Conservation (phyloP, 2,113 vertebrate genomes). For the Myrmophylax atrothorax region DNA sequence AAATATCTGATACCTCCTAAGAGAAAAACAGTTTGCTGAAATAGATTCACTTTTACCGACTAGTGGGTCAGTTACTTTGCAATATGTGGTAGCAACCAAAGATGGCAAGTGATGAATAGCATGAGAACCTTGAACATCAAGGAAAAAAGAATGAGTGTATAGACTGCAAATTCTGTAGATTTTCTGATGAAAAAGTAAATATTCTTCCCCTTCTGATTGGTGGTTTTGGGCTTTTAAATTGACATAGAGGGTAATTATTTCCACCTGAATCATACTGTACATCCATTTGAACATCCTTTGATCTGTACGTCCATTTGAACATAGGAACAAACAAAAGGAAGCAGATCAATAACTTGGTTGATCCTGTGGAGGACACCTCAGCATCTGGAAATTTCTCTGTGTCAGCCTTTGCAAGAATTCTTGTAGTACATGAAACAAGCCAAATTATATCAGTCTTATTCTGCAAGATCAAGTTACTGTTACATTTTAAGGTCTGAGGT, state of each 20-base stretch:
- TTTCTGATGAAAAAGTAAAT: neutral
- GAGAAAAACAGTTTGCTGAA: neutral
- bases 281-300: too few relatives aligned
- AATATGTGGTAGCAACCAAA: rapidly evolving
- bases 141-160: neutral
- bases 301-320: neutral
- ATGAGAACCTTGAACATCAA: neutral
- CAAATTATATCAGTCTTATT: neutral
- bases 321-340: neutral
- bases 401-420: neutral
- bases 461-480: neutral
- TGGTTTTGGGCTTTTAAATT: neutral
- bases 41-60: neutral
- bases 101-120: neutral
- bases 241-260: neutral
- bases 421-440: neutral
- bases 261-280: neutral
- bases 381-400: conserved; percentile 9
- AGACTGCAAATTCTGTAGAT: neutral
- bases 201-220: neutral
- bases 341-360: neutral
- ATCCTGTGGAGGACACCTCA: neutral
- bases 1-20: neutral
- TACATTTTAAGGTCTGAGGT: conserved; percentile 71
- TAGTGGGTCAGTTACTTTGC: neutral